Percentiles rank a stretch among this genome's conserved stretches.
phyloP scores from a whole-genome alignment of 2,888 invertebrate genomes.

The Helobdella robusta region DNA sequence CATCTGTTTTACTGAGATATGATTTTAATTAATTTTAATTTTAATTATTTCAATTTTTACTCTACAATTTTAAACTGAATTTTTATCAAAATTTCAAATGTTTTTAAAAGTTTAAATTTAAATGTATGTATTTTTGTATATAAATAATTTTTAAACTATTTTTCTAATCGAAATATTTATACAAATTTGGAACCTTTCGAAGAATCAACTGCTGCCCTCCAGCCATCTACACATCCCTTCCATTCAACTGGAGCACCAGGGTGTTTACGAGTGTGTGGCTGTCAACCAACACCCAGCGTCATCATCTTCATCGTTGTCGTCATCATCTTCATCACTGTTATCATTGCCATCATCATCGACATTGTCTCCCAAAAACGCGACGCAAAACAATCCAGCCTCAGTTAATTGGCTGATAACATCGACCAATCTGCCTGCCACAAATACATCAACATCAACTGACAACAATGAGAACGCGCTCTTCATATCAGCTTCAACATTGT shows the following conservation, averaged over 20 bases:
- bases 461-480: too few relatives aligned
- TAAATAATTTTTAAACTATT: background rate
- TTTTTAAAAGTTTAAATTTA: background rate
- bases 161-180: background rate
- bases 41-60: background rate
- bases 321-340: background rate
- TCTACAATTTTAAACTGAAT: background rate
- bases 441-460: too few relatives aligned
- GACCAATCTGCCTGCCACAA: too few relatives aligned
- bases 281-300: background rate
- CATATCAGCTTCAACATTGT: too few relatives aligned
- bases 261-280: background rate
- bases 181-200: too few relatives aligned
- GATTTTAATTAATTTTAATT: too few relatives aligned
- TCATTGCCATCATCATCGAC: background rate
- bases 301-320: background rate
- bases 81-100: background rate
- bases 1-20: too few relatives aligned
- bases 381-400: too few relatives aligned
- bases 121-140: background rate
- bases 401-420: too few relatives aligned
- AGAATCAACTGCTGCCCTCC: too few relatives aligned
- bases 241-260: background rate
- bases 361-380: too few relatives aligned
- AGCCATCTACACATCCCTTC: background rate